Base-by-base conservation (phyloP, 2,797 vertebrate genomes). In the Poeciliopsis paucimaculata region DNA sequence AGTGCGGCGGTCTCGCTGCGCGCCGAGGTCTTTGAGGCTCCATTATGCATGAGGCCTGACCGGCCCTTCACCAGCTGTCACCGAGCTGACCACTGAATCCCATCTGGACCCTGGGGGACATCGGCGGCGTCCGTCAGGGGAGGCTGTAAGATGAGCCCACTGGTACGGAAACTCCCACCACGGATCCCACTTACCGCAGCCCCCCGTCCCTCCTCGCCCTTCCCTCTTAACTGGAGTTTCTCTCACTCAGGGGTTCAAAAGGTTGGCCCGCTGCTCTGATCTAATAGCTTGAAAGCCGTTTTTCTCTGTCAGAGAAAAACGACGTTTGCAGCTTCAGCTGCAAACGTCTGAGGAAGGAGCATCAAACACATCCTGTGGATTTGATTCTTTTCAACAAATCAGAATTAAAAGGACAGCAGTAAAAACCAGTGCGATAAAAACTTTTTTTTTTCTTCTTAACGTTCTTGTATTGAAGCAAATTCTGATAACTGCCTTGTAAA, bases 1-100 rank as follows among this genome's bases (percentile, higher is more conserved):
- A 87, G 89, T 88, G 89, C 82, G 78, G 90, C 87, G 88, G 89
- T 89, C 86, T 71, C 84, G 90, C 82, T 88, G 89, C 28, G 89
- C 82, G 80, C 85, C 82, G 88, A 81, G 88, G 87, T 90, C 85
- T 60, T 89, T 86, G 86, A 80, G 91, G 84, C 91, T 95, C 89
- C 91, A 94, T 95, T 94, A 95, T 95, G 92, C 92, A 95, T 94
- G 91, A 95, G 90, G 80, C 78, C 92, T 90, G 92, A 93, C 93
- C 92, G 93, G 92, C 92, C 93, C 94, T 93, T 95, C 93, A 95
- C 89, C 94, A 94, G 93, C 93, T 95, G 94, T 95, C 95, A 94
- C 90, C 72, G 90, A 93, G 89, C 94, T 95, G 94, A 95, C 95
- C 95, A 92, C 92, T 92, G 92, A 93, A 92, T 93, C 94, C 92